Conservation (phyloP, 1,140 invertebrate species). For the Maconellicoccus hirsutus region DNA sequence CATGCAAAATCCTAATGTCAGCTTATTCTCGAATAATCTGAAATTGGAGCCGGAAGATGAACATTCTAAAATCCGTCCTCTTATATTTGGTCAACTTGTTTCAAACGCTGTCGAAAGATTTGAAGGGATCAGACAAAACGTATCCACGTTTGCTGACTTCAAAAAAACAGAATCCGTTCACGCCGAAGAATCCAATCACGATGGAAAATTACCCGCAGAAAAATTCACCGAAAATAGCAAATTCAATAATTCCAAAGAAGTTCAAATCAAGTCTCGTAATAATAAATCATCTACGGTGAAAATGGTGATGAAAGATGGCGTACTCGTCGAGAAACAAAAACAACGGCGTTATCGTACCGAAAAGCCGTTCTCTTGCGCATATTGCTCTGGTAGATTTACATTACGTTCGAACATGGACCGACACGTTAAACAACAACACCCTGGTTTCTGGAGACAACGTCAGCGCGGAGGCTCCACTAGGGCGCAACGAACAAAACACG, state of each 20-base stretch:
- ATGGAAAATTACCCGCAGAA: neutral
- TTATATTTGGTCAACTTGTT: conserved; percentile 24
- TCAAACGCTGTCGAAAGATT: conserved; percentile 32
- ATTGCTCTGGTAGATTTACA: conserved; percentile 79
- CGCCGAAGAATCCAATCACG: neutral
- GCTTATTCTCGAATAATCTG: neutral
- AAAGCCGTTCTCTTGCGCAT: conserved; percentile 74
- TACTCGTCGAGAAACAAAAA: conserved; percentile 80
- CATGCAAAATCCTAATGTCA: neutral
- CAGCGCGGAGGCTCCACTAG: conserved; percentile 35
- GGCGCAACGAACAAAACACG: neutral
- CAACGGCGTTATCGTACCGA: conserved; percentile 82
- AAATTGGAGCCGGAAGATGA: neutral
- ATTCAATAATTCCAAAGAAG: neutral
- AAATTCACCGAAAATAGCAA: conserved; percentile 5
- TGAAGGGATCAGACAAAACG: conserved; percentile 13
- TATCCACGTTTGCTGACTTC: conserved; percentile 29
- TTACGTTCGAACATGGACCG: conserved; percentile 85
- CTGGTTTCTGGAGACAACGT: conserved; percentile 69
- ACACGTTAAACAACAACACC: conserved; percentile 87
- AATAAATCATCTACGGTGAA: conserved; percentile 46
- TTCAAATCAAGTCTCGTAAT: neutral
- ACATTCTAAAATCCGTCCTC: neutral
- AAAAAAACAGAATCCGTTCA: conserved; percentile 16
- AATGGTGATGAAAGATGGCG: conserved; percentile 81